These are phyloP conservation scores for Condylostylus longicornis DNA, from an alignment of 1,140 invertebrate species.

Conservation along the genomic window DNA sequence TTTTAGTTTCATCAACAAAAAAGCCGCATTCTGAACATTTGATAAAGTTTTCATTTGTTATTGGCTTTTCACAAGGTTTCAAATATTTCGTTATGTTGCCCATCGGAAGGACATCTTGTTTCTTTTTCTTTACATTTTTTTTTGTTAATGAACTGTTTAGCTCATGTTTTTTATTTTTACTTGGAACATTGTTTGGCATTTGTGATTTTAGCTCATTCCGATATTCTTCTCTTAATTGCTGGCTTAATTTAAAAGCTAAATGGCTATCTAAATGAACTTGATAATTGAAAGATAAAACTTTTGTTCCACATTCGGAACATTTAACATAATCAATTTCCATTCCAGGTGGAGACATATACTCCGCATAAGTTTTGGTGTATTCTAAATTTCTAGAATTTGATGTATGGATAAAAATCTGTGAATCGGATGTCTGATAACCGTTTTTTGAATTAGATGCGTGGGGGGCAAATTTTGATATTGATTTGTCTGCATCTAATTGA, in stretches of 20 bases:
- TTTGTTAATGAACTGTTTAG: too few relatives aligned
- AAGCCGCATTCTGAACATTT: conserved; percentile 43
- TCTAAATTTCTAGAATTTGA: not conserved
- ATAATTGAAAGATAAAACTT: conserved; percentile 24
- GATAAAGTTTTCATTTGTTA: conserved; percentile 17
- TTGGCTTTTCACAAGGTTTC: conserved; percentile 3
- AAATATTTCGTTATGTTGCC: conserved; percentile 10
- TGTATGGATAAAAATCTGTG: not conserved
- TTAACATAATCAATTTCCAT: conserved; percentile 15
- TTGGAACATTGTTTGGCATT: conserved; percentile 11
- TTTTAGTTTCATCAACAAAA: conserved; percentile 36
- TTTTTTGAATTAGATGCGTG: too few relatives aligned
- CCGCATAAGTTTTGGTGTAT: conserved; percentile 14
- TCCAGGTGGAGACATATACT: conserved; percentile 18
- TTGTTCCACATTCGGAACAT: conserved; percentile 39
- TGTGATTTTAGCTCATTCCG: conserved; percentile 21
- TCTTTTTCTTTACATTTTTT: conserved; percentile 21
- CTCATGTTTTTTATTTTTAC: conserved; percentile 14
- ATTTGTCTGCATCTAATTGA: conserved; percentile 10
- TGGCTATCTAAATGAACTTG: conserved; percentile 44
- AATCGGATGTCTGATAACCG: too few relatives aligned
- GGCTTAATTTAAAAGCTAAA: conserved; percentile 40
- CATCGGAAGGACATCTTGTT: conserved; percentile 22
- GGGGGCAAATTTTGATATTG: conserved; percentile 12
- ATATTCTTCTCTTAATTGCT: conserved; percentile 32